Base-by-base conservation (phyloP, 2,888 invertebrate genomes). In the Drosophila helvetica region DNA sequence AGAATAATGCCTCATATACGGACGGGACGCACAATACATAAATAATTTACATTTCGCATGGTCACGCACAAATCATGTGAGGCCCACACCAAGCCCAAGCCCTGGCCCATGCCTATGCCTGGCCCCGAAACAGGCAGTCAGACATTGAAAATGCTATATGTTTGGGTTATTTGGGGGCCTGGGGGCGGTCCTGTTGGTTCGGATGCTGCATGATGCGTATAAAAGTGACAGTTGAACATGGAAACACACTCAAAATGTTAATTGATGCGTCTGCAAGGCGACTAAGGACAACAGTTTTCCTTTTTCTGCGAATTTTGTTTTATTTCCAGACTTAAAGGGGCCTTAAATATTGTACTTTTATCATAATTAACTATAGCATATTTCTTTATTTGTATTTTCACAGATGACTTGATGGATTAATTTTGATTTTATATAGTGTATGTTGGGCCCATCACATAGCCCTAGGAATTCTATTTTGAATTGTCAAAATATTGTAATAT, bases 1-100 rank as follows among this genome's bases (percentile, higher is more conserved):
- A 53, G 38, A 46, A 55, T 61, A 75, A 81, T 72, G 65, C 75
- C 45, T 62, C 52, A 25, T 61, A 55, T 65, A 61, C 47, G 59
- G 22, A 22, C 22, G 22, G 5, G 18, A 58, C 60, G 65, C 48
- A 63, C 53, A 58, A 52, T 47, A 66, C 69, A 79, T 79, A 80
- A 77, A 83, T 83, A 85, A 83, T 85, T 85, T 85, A 83, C 83
- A 83, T 83, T 82, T 82, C 78, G 82, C 82, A 75, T 80, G 86
- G 82, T 83, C 82, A 85, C 85, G 85, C 82, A 78, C 85, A 81
- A 82, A 85, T 80, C 77, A 81, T 81, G 54, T 67, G 75, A 72
- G 70, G 43, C 60, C 52, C 48, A 30, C 22, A 50, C 69, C 56
- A 56, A 43, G 46, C 7, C 27, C 27, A 25, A 25, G 0, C 4